Evolutionary conservation across 2,888 invertebrate genomes (phyloP), one percentile per base, ranked within the genome.

Genomic region (Trissoscelio sp.): DNA sequence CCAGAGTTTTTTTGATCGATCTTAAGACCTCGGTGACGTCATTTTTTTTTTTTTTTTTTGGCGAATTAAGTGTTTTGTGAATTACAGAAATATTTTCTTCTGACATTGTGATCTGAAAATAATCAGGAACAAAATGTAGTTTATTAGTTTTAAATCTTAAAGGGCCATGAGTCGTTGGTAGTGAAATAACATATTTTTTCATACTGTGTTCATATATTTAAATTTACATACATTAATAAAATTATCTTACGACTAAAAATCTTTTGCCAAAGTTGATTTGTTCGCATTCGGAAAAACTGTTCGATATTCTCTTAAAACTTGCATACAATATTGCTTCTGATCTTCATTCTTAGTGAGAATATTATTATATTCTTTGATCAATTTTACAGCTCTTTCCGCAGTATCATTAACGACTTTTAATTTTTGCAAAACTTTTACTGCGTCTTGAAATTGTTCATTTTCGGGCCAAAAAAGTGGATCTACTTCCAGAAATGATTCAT

Each of bases 321-420:
- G 66, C 7, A 75, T 9, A 57, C 64, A 37, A 46, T 31, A 77
- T 69, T 77, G 77, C 22, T 58, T 58, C 22, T 58, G 58, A 58
- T 58, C 42, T 39, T 58, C 58, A 12, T 58, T 58, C 22, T 67
- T 11, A 31, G 57, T 78, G 9, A 79, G 16, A 51, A 51, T 60
- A 57, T 79, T 60, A 57, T 79, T 73, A 28, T 73, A 79, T 24
- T 69, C 55, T 22, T 64, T 18, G 11, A 79, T 74, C 18, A 74
- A 46, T 24, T 34, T 5, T 14, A 79, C 60, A 31, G 57, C 74
- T 53, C 74, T 74, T 62, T 79, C 74, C 20, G 79, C 79, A 5
- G 42, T 16, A 46, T 79, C 79, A 22, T 79, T 79, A 5, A 79
- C 69, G 0, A 79, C 69, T 53, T 74, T 79, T 12, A 79, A n/a